A percentile compares a stretch with the other conserved stretches of the same genome.
phyloP scores from a whole-genome alignment of 2,888 invertebrate species.

The Cosmia pyralina region DNA sequence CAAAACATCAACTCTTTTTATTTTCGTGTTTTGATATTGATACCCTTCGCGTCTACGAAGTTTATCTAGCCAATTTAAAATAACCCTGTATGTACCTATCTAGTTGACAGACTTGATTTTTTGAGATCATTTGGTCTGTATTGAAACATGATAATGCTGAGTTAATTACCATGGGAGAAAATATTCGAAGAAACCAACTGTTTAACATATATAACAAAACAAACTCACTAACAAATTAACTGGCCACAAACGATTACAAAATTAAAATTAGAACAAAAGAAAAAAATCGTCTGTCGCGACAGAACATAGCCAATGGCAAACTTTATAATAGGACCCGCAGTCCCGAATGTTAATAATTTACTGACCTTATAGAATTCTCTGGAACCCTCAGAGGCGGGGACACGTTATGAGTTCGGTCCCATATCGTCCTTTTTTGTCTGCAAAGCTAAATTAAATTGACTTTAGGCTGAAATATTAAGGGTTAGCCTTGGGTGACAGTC shows the following conservation, averaged over 20 bases:
- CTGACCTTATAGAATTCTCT: conserved; percentile 77
- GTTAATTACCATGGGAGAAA: neutral
- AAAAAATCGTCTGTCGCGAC: conserved; percentile 64
- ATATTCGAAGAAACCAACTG: neutral
- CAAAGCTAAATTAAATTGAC: conserved; percentile 85
- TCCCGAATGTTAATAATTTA: conserved; percentile 80
- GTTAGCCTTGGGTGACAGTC: conserved; percentile 71
- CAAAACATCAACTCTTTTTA: no score
- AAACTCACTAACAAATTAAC: conserved; percentile 41
- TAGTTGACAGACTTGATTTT: neutral
- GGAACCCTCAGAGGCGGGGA: conserved; percentile 82
- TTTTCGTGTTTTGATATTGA: no score
- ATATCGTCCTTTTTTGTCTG: conserved; percentile 82
- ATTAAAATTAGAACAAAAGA: conserved; percentile 55
- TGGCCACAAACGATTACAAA: conserved; percentile 49
- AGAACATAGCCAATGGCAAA: conserved; percentile 77
- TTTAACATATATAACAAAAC: conserved; percentile 13
- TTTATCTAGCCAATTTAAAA: no score
- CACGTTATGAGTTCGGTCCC: conserved; percentile 80
- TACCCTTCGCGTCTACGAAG: no score
- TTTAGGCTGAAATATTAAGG: conserved; percentile 71
- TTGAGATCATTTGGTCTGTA: no score
- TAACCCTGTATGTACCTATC: no score
- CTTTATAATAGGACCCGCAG: conserved; percentile 70
- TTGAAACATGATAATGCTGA: neutral